Base-by-base conservation (phyloP, 2,888 invertebrate species). In the Baccha elongata region DNA sequence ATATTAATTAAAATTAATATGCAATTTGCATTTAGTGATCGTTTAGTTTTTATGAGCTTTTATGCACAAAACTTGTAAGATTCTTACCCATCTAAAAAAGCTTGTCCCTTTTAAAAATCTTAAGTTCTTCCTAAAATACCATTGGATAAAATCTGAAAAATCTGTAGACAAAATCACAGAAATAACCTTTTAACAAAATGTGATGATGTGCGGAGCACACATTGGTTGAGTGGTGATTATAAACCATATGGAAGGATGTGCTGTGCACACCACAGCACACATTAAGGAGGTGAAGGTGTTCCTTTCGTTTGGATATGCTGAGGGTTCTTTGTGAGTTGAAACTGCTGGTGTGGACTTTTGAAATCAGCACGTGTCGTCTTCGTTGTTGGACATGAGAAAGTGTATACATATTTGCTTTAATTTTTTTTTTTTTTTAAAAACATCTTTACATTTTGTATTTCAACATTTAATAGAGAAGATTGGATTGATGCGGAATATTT, bases 341-440 rank as follows among this genome's bases (percentile, higher is more conserved):
- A n/a, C 2, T 19, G 2, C 19, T 42, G 5, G 42, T 42, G 44
- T 52, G 75, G 62, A 53, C 53, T 68, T 68, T 29, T n/a, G 29
- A 74, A 67, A 74, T 58, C 65, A 68, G 60, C 68, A 75, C 68
- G 75, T 75, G 29, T 32, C 35, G 8, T 46, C 21, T 2, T 8
- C 44, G 44, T 37, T 53, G 37, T 62, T 40, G 62, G 55, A 69
- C 62, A 60, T 55, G 62, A 48, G 32, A 68, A 48, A 48, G 48
- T 8, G 23, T 23, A 26, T 32, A 13, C 15, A 4, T 35, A 53
- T 37, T 35, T 37, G 32, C 23, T 55, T 55, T 15, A 32, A 19
- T 10, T 17, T 11, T 46, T 26, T 15, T 23, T n/a, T 11, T 23
- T 58, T 21, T 19, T 5, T 19, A 4, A 42, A 17, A 42, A 10